Evolutionary conservation across 2,113 vertebrate genomes (phyloP).

Genomic region (Sinocyclocheilus grahami): DNA sequence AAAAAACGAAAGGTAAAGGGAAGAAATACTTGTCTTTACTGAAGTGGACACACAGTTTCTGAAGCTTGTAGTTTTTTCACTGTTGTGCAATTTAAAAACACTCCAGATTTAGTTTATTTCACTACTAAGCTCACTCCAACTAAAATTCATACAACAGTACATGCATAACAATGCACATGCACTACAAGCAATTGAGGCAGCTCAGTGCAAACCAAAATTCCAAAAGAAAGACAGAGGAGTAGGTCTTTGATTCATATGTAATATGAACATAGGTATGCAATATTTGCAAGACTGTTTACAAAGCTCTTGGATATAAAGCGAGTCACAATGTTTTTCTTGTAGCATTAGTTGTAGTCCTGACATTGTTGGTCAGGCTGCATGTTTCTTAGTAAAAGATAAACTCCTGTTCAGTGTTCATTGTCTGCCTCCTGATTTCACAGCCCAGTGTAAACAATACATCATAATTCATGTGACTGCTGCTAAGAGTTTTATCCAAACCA

Average conservation of each 20-base stretch:
- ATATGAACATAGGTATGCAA: not conserved
- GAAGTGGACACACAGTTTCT: not conserved
- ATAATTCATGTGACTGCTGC: not conserved
- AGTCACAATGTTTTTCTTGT: not conserved
- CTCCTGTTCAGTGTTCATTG: not conserved
- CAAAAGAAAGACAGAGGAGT: no score
- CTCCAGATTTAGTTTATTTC: not conserved
- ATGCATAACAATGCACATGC: not conserved
- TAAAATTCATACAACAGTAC: not conserved
- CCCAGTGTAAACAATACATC: not conserved
- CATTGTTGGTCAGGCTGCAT: not conserved
- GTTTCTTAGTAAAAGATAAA: not conserved
- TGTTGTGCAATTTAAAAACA: not conserved
- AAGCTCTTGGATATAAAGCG: not conserved
- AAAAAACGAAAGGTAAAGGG: not conserved
- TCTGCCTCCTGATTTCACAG: not conserved
- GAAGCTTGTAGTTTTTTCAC: not conserved
- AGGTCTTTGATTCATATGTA: not conserved
- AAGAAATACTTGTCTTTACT: not conserved
- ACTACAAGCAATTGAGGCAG: not conserved
- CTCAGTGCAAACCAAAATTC: not conserved
- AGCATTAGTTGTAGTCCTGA: not conserved
- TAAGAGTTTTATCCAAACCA: not conserved
- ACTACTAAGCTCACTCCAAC: not conserved
- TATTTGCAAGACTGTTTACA: not conserved